Percentiles rank a stretch among this genome's conserved stretches.
Evolutionary conservation across 2,797 vertebrate species (phyloP).

Genomic region (Dicrostonyx torquatus): DNA sequence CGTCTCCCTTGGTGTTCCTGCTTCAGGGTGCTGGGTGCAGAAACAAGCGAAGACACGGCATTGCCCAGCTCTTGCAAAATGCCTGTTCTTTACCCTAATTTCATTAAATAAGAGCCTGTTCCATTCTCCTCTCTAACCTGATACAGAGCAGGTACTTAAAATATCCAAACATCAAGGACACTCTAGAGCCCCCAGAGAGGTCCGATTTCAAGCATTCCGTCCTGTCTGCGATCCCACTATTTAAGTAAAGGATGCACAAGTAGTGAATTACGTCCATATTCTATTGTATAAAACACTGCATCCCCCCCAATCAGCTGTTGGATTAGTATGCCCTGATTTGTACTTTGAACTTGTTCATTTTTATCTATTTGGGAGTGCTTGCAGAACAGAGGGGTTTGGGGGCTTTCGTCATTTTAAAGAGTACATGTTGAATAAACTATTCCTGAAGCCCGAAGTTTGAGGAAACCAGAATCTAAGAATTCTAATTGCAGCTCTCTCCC

Average conservation of each 20-base stretch:
- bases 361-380: not conserved
- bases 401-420: slow-evolving; percentile 18
- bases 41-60: not conserved
- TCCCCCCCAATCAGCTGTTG: not conserved
- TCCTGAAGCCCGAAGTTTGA: not conserved
- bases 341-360: not conserved
- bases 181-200: not conserved
- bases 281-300: not conserved
- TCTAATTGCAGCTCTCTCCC: not conserved
- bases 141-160: slow-evolving; percentile 4
- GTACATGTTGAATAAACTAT: not conserved
- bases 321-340: not conserved
- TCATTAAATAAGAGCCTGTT: not conserved
- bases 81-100: slow-evolving; percentile 56
- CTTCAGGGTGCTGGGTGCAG: not conserved
- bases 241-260: not conserved
- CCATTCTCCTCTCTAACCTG: slow-evolving; percentile 19
- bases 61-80: slow-evolving; percentile 29
- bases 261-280: not conserved
- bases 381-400: not conserved
- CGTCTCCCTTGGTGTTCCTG: not conserved
- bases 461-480: not conserved
- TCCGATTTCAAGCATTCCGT: not conserved
- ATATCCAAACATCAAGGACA: not conserved
- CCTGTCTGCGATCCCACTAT: not conserved